phyloP scores from a whole-genome alignment of 2,888 invertebrate species.

The Uropetala carovei region DNA sequence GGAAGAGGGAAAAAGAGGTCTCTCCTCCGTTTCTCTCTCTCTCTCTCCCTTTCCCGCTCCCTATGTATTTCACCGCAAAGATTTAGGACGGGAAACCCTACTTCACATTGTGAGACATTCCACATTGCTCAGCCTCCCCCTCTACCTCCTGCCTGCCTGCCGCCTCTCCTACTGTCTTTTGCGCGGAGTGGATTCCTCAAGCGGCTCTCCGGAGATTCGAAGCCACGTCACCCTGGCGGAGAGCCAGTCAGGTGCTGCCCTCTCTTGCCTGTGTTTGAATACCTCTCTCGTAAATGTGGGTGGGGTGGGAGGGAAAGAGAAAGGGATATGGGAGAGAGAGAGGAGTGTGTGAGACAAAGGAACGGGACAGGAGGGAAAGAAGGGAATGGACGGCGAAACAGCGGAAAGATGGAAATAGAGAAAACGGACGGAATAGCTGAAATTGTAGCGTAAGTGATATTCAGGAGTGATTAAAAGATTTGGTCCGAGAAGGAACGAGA shows the following conservation, averaged over 20 bases:
- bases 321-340: not conserved
- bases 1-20: not conserved
- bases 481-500: not conserved
- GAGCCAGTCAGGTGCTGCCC: conserved; percentile 52
- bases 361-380: not conserved
- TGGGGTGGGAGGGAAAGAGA: not conserved
- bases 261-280: not conserved
- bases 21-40: not conserved
- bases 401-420: not conserved
- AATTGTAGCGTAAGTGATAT: not conserved
- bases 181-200: not conserved
- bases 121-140: conserved; percentile 41
- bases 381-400: not conserved
- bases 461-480: not conserved
- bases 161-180: not conserved
- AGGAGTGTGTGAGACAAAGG: not conserved
- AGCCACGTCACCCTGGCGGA: conserved; percentile 54
- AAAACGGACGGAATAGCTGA: not conserved
- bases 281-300: conserved; percentile 1
- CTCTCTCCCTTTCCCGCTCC: not conserved
- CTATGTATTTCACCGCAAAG: conserved; percentile 20
- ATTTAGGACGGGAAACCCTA: conserved; percentile 49
- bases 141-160: not conserved
- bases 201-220: conserved; percentile 51
- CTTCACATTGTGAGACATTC: conserved; percentile 46